Evolutionary conservation across 2,888 invertebrate genomes (phyloP), one percentile per base, ranked within the genome.

Genomic region (Drosophila rellima): DNA sequence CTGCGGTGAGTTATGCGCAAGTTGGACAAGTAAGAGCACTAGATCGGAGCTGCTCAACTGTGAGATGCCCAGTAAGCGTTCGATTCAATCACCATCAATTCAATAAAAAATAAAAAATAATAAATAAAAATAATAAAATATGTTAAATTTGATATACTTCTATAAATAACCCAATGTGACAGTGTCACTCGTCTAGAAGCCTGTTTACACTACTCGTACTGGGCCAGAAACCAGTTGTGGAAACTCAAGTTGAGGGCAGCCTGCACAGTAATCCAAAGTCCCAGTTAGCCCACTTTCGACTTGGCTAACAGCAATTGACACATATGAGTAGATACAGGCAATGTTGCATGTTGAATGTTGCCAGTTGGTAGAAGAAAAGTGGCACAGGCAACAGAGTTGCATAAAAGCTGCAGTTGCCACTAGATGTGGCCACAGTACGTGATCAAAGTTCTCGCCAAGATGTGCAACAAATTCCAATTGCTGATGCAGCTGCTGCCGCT

Each of bases 261-360:
- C 55, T 45, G 26, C 55, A 42, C 29, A 65, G 47, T 55, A 70
- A 63, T 64, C 55, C 74, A 56, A 57, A 80, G 51, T 77, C 74
- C 65, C 74, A 74, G 68, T 71, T 79, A 56, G 62, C 66, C 79
- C 68, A 78, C 79, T 85, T 85, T 85, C 70, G 55, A 44, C 47
- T 26, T 56, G 51, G 37, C 39, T 59, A 64, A 57, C 65, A 59
- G 63, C 69, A 70, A 57, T 75, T 79, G 71, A 60, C 70, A 80
- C 66, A 68, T 65, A 68, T 68, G 64, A 45, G 50, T 44, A 51
- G 56, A 65, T 17, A 44, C 31, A 29, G 26, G 48, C 42, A 26
- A 39, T 23, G 45, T 31, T 20, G 39, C 54, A 37, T 5, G 29
- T 23, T 37, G 45, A 35, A 15, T n/a, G 50, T 33, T n/a, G 23